These are phyloP conservation scores for Cinclus mexicanus DNA, from an alignment of 2,113 vertebrate genomes.

Conservation along the genomic window DNA sequence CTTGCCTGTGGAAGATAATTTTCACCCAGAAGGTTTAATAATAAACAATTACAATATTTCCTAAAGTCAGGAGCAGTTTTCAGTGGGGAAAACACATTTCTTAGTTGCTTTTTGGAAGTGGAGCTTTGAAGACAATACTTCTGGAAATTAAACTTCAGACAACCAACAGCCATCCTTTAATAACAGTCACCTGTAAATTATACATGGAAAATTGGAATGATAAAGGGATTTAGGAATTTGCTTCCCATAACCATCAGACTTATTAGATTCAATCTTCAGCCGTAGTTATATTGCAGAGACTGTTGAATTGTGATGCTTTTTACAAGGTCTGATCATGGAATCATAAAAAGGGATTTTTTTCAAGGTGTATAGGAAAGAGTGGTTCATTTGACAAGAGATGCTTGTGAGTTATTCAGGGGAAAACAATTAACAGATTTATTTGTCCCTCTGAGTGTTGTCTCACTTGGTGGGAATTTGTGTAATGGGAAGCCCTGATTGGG, in stretches of 20 bases:
- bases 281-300: background rate
- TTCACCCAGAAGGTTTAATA: background rate
- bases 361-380: background rate
- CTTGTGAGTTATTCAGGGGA: background rate
- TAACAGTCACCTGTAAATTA: background rate
- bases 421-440: background rate
- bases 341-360: background rate
- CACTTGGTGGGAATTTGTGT: background rate
- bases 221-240: background rate
- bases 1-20: constrained; percentile 1
- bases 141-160: background rate
- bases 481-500: background rate
- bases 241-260: background rate
- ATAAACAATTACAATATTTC: background rate
- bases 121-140: background rate
- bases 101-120: background rate
- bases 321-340: background rate
- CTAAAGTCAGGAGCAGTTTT: background rate
- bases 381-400: background rate
- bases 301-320: background rate
- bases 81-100: background rate
- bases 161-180: background rate
- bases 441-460: background rate
- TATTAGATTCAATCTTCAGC: background rate
- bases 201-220: background rate